Percentiles rank a stretch among this genome's conserved stretches.
Conservation (phyloP, 2,888 invertebrate species). For the Philereme transversata region DNA sequence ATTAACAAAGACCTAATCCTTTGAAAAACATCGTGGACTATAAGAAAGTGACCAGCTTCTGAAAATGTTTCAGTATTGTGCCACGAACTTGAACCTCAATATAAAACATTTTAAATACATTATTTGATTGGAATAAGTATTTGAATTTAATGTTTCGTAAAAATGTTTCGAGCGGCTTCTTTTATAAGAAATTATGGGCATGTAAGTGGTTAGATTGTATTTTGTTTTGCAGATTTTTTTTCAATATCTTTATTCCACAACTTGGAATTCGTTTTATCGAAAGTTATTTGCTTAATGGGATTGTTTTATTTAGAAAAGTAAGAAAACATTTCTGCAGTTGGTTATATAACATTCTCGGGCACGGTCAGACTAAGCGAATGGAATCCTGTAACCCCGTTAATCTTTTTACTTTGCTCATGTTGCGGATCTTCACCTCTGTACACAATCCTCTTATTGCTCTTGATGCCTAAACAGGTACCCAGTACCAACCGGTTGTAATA, state of each 20-base stretch:
- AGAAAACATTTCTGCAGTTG: conserved; percentile 13
- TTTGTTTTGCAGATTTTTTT: conserved; percentile 1
- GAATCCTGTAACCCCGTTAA: conserved; percentile 73
- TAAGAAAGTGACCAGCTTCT: conserved; percentile 55
- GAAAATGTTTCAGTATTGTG: conserved; percentile 38
- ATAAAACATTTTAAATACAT: not conserved
- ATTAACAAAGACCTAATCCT: conserved; percentile 60
- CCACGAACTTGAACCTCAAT: not conserved
- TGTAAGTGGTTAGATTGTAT: conserved; percentile 48
- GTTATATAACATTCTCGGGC: conserved; percentile 21
- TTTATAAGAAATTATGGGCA: conserved; percentile 73
- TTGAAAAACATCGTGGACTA: conserved; percentile 57
- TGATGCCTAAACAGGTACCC: conserved; percentile 45
- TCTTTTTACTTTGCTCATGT: conserved; percentile 66
- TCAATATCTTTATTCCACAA: too few species aligned
- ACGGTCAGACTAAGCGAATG: conserved; percentile 42
- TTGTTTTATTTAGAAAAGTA: conserved; percentile 4
- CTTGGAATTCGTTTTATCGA: too few species aligned
- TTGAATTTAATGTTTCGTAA: conserved; percentile 45
- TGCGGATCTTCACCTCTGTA: conserved; percentile 65
- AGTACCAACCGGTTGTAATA: conserved; percentile 50
- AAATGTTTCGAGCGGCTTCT: conserved; percentile 76
- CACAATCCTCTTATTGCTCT: conserved; percentile 52
- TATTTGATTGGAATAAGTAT: not conserved
- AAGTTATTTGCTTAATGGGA: too few species aligned